Evolutionary conservation across 2,888 invertebrate genomes (phyloP), one percentile per base, ranked within the genome.

Genomic region (Pharmacophagus antenor): DNA sequence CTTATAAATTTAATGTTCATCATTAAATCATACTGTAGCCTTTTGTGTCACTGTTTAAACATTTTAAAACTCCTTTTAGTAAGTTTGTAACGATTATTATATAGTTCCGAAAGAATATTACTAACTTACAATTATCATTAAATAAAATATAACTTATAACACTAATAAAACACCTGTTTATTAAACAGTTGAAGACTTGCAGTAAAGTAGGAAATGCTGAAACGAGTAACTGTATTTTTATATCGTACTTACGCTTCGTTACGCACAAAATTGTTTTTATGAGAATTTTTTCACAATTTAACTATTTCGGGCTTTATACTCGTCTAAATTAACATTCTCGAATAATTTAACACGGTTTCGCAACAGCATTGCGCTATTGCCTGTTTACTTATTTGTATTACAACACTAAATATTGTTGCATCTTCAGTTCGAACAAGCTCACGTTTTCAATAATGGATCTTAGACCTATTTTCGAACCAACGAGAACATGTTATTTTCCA

Each of bases 401-500:
- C 61, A 52, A 59, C 60, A 62, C 22, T 23, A 55, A 54, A 55
- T 46, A 27, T 46, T 23, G 37, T 23, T 47, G 15, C 23, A 31
- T 8, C 4, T 42, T 42, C 22, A 6, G 71, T 72, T 71, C 72
- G 68, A 79, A 77, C 76, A 75, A 78, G 80, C 79, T 77, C 76
- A 73, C 80, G 70, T 74, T 70, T 72, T 74, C 79, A 82, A 81
- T 84, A 82, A 82, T 80, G 77, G 73, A 79, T 76, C 78, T 78
- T 76, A 74, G 78, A 80, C 80, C 79, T 78, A 78, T 76, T 77
- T 75, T 72, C 69, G 68, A 68, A 68, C 68, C 76, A 73, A 74
- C 69, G 72, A 71, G 78, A 82, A 80, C 71, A 77, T 82, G 78
- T 84, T 85, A 84, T 85, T 87, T 83, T 80, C 81, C 76, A 74